phyloP scores from a whole-genome alignment of 2,797 vertebrate species.

The Channa striata region DNA sequence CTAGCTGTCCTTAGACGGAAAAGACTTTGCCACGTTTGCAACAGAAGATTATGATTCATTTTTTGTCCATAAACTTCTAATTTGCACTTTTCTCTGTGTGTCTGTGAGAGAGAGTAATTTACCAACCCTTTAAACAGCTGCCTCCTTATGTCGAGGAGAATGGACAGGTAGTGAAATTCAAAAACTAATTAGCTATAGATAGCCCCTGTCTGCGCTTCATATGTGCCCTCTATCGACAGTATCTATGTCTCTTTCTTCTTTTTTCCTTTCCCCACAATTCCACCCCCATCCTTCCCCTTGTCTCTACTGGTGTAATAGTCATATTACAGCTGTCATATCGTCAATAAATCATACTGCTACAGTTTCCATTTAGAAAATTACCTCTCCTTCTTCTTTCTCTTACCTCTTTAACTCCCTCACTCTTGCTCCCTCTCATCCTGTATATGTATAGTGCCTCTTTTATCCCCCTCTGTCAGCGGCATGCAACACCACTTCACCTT shows the following conservation, averaged over 20 bases:
- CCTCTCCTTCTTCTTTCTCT: constrained; percentile 71
- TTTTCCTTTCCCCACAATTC: constrained; percentile 8
- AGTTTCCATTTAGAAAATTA: constrained; percentile 84
- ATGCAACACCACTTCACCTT: constrained; percentile 37
- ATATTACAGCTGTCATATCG: constrained; percentile 81
- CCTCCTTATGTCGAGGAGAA: constrained; percentile 45
- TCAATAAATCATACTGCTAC: constrained; percentile 77
- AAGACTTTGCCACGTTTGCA: background rate
- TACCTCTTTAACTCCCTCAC: constrained; percentile 61
- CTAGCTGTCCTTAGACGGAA: constrained; percentile 5
- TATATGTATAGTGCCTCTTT: constrained; percentile 63
- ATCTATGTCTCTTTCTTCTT: constrained; percentile 33
- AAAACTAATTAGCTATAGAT: constrained; percentile 61
- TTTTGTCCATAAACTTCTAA: background rate
- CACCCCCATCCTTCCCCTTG: constrained; percentile 38
- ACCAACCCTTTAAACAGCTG: constrained; percentile 62
- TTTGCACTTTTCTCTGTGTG: constrained; percentile 4
- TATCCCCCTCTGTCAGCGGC: constrained; percentile 25
- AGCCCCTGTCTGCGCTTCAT: constrained; percentile 30
- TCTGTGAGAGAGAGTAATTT: constrained; percentile 36
- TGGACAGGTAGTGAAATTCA: constrained; percentile 46
- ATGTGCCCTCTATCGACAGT: constrained; percentile 51
- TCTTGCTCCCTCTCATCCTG: constrained; percentile 39
- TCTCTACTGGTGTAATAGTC: constrained; percentile 77
- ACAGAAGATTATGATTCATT: background rate